Evolutionary conservation across 2,113 vertebrate species (phyloP), one percentile per base, ranked within the genome.

Genomic region (Pholis gunnellus): DNA sequence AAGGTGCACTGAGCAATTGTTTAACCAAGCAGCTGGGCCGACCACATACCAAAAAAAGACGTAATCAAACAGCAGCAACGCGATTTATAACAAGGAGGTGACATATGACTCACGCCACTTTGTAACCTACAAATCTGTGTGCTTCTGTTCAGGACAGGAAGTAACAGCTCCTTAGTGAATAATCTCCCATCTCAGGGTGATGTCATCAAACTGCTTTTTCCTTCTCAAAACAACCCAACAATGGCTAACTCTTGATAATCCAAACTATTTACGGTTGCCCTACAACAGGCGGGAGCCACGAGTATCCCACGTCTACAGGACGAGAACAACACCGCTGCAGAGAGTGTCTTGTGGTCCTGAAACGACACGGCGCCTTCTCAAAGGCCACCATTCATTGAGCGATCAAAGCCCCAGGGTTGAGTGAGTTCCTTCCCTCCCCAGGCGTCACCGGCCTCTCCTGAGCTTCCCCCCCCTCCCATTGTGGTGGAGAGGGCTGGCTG

Each of bases 381-480:
- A 94, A 93, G 93, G 93, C 88, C 59, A 69, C 81, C 88, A 91
- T 93, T 94, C 93, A 93, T 92, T 9, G 46, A 71, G 38, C 36
- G 70, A 83, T 90, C 88, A 64, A 81, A 69, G 68, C 69, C 75
- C 72, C 82, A 75, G 90, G 89, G 91, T 90, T 90, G 92, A 93
- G 83, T 40, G 88, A 89, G 90, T 92, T 93, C 91, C 85, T 90
- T 79, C 91, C 82, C 93, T 86, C 90, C 81, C 88, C 87, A 90
- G 82, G 92, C 89, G 83, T 85, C 84, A 83, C 89, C 59, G 75
- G 76, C 89, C 88, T 92, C 89, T 92, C 92, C 89, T 91, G 90
- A 93, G 88, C 87, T 44, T 83, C 84, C 90, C 89, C 92, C 84
- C 90, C 89, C 92, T 89, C 90, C 89, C 90, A 89, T 91, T 92